phyloP scores from a whole-genome alignment of 2,888 invertebrate species.

The Actias luna region DNA sequence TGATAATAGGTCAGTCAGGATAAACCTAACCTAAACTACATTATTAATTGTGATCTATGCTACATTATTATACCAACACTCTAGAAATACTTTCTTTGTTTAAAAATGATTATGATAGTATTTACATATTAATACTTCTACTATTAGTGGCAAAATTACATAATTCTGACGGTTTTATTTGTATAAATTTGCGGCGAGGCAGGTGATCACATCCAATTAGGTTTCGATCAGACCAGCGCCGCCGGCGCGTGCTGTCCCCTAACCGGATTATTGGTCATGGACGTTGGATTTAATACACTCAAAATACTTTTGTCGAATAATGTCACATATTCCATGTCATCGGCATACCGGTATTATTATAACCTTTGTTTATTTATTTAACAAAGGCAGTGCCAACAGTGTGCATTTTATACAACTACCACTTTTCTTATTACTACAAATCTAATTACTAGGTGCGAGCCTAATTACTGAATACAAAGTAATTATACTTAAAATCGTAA shows the following conservation, averaged over 20 bases:
- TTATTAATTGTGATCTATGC: no score
- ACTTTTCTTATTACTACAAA: no score
- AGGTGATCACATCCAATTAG: conserved; percentile 71
- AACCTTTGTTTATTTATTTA: neutral
- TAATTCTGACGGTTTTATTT: conserved; percentile 27
- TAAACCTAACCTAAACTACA: no score
- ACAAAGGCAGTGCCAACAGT: neutral
- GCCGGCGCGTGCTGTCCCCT: conserved; percentile 64
- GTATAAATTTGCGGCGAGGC: conserved; percentile 46
- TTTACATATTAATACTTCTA: conserved; percentile 21
- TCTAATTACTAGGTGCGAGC: no score
- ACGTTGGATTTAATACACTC: conserved; percentile 14
- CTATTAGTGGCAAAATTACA: conserved; percentile 16
- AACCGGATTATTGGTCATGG: conserved; percentile 65
- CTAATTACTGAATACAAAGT: no score
- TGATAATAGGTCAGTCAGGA: no score
- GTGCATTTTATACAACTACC: no score
- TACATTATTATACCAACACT: no score
- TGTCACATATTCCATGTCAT: neutral
- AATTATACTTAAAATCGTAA: no score
- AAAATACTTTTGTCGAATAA: neutral
- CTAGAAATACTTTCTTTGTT: no score
- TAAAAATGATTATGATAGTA: neutral
- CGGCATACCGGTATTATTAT: neutral
- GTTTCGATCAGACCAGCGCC: conserved; percentile 65